A percentile compares a stretch with the other conserved stretches of the same genome.
Evolutionary conservation across 53 echinoderm and acorn worm genomes (phyloP).

Genomic region (Hippasteria phrygiana): DNA sequence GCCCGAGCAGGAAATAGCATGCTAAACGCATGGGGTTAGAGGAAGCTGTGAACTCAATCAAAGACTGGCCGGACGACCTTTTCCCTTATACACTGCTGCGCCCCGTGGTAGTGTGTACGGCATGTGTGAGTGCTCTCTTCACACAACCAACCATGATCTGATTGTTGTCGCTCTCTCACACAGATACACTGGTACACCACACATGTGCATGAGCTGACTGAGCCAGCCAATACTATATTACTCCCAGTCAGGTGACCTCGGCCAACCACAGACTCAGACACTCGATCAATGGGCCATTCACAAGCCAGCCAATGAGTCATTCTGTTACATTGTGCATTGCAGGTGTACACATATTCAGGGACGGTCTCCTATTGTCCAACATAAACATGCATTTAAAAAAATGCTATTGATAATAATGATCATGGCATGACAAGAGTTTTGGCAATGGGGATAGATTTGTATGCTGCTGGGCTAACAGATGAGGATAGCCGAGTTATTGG

Average conservation of each 20-base stretch:
- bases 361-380: constrained; percentile 43
- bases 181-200: neutral
- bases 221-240: constrained; percentile 22
- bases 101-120: neutral
- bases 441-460: no score
- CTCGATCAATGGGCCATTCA: constrained; percentile 68
- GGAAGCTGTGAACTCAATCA: constrained; percentile 51
- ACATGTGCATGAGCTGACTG: neutral
- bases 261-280: constrained; percentile 67
- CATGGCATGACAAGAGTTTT: neutral
- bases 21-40: constrained; percentile 31
- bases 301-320: constrained; percentile 66
- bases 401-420: neutral
- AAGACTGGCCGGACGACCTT: neutral
- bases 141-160: neutral
- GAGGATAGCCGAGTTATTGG: no score
- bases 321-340: constrained; percentile 64
- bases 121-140: neutral
- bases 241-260: constrained; percentile 66
- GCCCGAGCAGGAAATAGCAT: constrained; percentile 50
- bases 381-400: neutral
- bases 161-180: constrained; percentile 7
- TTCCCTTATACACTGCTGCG: neutral
- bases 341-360: constrained; percentile 68
- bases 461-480: no score